phyloP scores from a whole-genome alignment of 2,797 vertebrate genomes.

The Telmatherina bonti region DNA sequence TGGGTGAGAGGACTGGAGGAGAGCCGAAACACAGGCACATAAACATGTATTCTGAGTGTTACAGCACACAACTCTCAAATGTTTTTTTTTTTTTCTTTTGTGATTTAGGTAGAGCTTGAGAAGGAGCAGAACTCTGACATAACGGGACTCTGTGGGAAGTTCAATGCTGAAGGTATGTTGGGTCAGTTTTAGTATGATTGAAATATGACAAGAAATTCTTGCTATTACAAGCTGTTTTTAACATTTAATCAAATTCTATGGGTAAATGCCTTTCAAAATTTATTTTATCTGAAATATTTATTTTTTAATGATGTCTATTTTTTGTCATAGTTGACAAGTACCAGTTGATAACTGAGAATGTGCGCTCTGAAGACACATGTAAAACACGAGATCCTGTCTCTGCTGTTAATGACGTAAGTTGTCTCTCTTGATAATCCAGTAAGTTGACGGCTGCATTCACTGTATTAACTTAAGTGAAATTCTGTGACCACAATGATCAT shows the following conservation, averaged over 20 bases:
- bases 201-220: neutral
- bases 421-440: accelerated
- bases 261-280: too few relatives aligned
- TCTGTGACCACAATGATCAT: too few relatives aligned
- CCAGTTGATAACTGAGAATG: slow-evolving; percentile 38
- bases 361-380: slow-evolving; percentile 39
- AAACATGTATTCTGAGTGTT: neutral
- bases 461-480: neutral
- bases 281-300: too few relatives aligned
- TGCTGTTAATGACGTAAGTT: accelerated
- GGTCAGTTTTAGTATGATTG: neutral
- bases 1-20: slow-evolving; percentile 74
- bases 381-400: slow-evolving; percentile 43
- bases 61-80: neutral
- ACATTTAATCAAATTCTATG: too few relatives aligned
- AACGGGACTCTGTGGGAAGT: slow-evolving; percentile 76
- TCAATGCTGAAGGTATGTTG: slow-evolving; percentile 46
- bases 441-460: neutral
- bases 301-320: neutral
- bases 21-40: neutral
- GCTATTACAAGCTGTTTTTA: too few relatives aligned
- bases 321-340: slow-evolving; percentile 21
- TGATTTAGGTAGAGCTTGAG: slow-evolving; percentile 73
- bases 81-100: neutral
- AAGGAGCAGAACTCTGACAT: slow-evolving; percentile 59